Evolutionary conservation across 2,888 invertebrate species (phyloP), one percentile per base, ranked within the genome.

Genomic region (Phasia obesa): DNA sequence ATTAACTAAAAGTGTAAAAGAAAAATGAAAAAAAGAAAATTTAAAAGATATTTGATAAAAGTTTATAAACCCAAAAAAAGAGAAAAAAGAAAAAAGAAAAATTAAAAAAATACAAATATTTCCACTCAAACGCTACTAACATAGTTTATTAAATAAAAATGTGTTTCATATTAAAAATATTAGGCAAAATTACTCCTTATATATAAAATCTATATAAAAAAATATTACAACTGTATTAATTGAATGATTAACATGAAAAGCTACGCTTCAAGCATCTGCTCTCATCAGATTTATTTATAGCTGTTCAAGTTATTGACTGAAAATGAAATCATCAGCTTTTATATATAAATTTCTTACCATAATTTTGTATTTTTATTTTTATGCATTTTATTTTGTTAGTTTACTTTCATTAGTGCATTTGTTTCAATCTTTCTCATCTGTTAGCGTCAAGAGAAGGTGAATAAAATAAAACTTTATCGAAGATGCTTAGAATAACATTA

Each of bases 51-150:
- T 47, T 47, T 17, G 42, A 73, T 62, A 55, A 57, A 65, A 65
- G 74, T 75, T 75, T 57, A 49, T 47, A 65, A 49, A 75, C 65
- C 74, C 17, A 57, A 65, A 35, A 9, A 9, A n/a, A n/a, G n/a
- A n/a, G n/a, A n/a, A 62, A 51, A 19, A 7, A 49, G 0, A n/a
- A 51, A 2, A 9, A 5, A 19, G 31, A 23, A 3, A 47, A n/a
- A 23, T 7, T 2, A 49, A 44, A 21, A n/a, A n/a, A n/a, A 44
- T 38, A 19, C 3, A 15, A 27, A 42, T 2, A 5, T 23, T 13
- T 23, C 11, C 27, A 44, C 4, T 7, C 31, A 62, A 73, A n/a
- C 11, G 9, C 35, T 64, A 55, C 42, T 64, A 75, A 75, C 65
- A 62, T 31, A 75, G 53, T 55, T 35, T 23, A 70, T n/a, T 23